Base-by-base conservation (phyloP, 2,797 vertebrate species). In the Pogonophryne albipinna region DNA sequence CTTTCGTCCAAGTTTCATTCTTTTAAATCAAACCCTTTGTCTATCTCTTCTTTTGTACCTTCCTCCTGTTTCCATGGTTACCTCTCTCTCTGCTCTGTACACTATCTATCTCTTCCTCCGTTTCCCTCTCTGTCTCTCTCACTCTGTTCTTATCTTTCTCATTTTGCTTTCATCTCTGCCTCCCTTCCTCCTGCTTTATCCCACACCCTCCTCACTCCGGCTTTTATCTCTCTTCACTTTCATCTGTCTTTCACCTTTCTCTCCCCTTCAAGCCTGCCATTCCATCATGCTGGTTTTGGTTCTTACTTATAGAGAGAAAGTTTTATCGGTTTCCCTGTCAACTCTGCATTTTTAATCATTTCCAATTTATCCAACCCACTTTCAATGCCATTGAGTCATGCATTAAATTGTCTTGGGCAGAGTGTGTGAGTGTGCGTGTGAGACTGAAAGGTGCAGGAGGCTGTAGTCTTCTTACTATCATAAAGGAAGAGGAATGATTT, bases 221-320 rank as follows among this genome's bases (percentile, higher is more conserved):
- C 95, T 95, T 95, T 96, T 95, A 96, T 95, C 95, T 95, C 94
- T 94, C 93, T 95, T 94, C 95, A 95, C 95, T 96, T 96, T 96
- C 95, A 96, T 96, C 95, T 95, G 94, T 95, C 95, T 95, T 95
- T 96, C 95, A 96, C 95, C 95, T 95, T 95, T 95, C 94, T 95
- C 94, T 95, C 94, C 94, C 95, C 95, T 95, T 95, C 95, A 95
- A 96, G 95, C 93, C 94, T 95, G 94, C 94, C 94, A 95, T 95
- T 95, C 93, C 94, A 95, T 95, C 94, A 96, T 95, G 93, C 93
- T 91, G 93, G 78, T 92, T 94, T 94, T 89, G 80, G 88, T 94
- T 95, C 93, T 93, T 95, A 94, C 94, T 95, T 95, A 94, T 92
- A 91, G 91, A 92, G 89, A 87, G 91, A 91, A 94, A 94, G 92